Conservation (phyloP, 2,888 invertebrate species). For the Deroplatys truncata region DNA sequence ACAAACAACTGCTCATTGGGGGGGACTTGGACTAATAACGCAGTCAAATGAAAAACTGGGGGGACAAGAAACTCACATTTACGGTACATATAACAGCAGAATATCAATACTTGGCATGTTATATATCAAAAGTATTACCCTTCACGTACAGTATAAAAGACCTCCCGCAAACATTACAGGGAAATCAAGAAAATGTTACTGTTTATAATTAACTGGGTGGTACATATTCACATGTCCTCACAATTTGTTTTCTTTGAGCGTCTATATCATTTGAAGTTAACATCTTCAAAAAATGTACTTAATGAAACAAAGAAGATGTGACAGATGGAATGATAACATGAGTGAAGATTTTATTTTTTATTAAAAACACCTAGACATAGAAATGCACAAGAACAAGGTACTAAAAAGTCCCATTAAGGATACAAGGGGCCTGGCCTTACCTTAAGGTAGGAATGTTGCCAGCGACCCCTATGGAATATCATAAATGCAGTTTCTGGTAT, state of each 20-base stretch:
- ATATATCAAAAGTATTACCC: not conserved
- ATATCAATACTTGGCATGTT: not conserved
- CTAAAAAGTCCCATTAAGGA: not conserved
- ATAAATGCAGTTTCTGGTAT: slow-evolving; percentile 28
- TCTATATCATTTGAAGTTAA: not conserved
- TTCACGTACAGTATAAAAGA: not conserved
- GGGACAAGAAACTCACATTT: not conserved
- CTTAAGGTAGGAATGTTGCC: not conserved
- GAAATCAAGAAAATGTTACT: not conserved
- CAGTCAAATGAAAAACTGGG: not conserved
- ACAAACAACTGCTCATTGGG: too few species aligned
- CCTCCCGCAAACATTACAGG: too few species aligned
- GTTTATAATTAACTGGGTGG: not conserved
- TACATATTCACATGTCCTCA: not conserved
- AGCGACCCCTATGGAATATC: slow-evolving; percentile 6
- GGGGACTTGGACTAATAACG: not conserved
- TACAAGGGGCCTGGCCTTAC: not conserved
- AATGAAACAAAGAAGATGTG: not conserved
- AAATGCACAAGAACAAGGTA: slow-evolving; percentile 12
- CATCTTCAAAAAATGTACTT: not conserved
- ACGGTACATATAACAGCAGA: not conserved
- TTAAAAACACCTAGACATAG: slow-evolving; percentile 15
- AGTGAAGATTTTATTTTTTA: not conserved
- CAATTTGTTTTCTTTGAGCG: not conserved
- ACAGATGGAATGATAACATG: not conserved